These are phyloP conservation scores for Machimus rusticus DNA, from an alignment of 2,888 invertebrate species.

Conservation along the genomic window DNA sequence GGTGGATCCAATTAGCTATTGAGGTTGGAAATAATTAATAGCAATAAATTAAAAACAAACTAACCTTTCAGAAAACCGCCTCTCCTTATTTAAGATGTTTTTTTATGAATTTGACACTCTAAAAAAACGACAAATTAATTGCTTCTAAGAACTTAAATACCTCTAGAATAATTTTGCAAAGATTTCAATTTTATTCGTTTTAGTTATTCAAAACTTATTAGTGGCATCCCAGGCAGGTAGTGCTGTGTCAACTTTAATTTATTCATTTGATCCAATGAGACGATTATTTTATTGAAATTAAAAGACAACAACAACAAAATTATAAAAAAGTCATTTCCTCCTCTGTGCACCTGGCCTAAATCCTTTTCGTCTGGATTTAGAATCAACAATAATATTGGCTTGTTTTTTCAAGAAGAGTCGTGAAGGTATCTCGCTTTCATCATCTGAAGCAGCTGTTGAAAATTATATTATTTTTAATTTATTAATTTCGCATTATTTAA, in stretches of 20 bases:
- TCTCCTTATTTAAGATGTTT: background rate
- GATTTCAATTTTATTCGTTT: background rate
- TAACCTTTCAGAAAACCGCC: background rate
- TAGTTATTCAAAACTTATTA: background rate
- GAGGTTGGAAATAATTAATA: background rate
- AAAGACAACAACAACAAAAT: background rate
- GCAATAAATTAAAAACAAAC: background rate
- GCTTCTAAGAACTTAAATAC: background rate
- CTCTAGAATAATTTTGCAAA: background rate
- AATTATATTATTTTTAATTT: background rate
- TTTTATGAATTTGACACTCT: background rate
- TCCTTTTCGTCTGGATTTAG: slow-evolving; percentile 80
- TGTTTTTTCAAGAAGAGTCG: slow-evolving; percentile 81
- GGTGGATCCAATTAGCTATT: background rate
- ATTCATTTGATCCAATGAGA: background rate
- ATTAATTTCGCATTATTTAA: background rate
- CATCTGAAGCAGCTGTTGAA: slow-evolving; percentile 69
- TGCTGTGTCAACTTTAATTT: background rate
- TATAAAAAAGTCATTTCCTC: slow-evolving; percentile 46
- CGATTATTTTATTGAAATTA: background rate
- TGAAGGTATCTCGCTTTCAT: slow-evolving; percentile 85
- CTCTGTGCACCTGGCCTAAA: slow-evolving; percentile 64
- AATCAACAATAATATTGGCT: slow-evolving; percentile 83
- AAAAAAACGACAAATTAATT: background rate
- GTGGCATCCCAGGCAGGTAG: background rate